These are phyloP conservation scores for Parauchenoglanis punctatus DNA, from an alignment of 2,797 vertebrate genomes.

Conservation along the genomic window DNA sequence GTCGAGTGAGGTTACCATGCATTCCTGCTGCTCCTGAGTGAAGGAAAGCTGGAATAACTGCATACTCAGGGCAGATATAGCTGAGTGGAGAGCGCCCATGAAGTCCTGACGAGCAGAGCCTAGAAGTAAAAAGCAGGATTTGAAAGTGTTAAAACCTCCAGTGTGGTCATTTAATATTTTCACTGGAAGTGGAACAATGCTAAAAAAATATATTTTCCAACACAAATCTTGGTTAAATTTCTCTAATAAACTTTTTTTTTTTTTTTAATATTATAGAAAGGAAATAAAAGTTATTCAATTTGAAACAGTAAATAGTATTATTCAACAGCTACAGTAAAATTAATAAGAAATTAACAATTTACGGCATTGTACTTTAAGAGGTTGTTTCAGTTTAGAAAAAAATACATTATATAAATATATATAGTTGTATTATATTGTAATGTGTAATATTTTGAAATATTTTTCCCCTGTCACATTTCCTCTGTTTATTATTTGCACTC, in stretches of 20 bases:
- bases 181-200: not conserved
- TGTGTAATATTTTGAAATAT: not conserved
- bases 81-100: slow-evolving; percentile 71
- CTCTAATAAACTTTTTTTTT: not conserved
- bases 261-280: not conserved
- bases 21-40: slow-evolving; percentile 63
- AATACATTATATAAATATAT: too few relatives aligned
- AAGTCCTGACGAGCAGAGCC: slow-evolving; percentile 67
- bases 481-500: not conserved
- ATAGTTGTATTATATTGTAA: not conserved
- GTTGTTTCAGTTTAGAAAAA: not conserved
- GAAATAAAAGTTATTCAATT: not conserved
- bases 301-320: not conserved
- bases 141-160: not conserved
- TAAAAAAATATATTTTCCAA: not conserved
- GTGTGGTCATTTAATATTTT: not conserved
- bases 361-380: not conserved
- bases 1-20: slow-evolving; percentile 38
- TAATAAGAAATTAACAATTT: not conserved
- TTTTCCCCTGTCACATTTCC: not conserved
- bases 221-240: not conserved
- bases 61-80: slow-evolving; percentile 73
- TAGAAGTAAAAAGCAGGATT: slow-evolving; percentile 48
- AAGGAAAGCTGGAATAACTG: slow-evolving; percentile 74
- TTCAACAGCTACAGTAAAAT: not conserved